Percentiles rank a stretch among this genome's conserved stretches.
phyloP scores from a whole-genome alignment of 2,888 invertebrate genomes.

The Bellardia pandia region DNA sequence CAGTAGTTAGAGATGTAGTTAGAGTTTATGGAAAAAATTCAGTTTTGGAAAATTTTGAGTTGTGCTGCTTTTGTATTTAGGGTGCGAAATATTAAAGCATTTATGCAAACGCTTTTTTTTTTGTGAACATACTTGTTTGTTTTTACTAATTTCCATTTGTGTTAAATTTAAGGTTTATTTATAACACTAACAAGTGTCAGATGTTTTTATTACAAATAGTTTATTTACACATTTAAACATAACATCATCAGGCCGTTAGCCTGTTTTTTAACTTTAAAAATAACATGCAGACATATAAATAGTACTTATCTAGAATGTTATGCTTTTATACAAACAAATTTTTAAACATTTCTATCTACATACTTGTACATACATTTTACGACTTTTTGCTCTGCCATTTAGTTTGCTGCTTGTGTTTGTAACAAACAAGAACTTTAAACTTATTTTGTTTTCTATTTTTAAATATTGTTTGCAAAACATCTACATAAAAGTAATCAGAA shows the following conservation, averaged over 20 bases:
- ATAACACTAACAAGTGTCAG: conserved; percentile 2
- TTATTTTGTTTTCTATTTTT: conserved; percentile 25
- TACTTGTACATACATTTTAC: neutral
- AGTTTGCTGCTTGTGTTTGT: neutral
- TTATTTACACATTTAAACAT: neutral
- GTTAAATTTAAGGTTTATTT: conserved; percentile 2
- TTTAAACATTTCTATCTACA: neutral
- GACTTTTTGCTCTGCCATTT: neutral
- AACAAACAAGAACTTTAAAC: conserved; percentile 11
- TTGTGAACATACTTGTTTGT: neutral
- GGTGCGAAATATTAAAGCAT: too few species aligned
- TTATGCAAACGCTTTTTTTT: too few species aligned
- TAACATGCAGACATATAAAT: neutral
- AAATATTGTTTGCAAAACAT: conserved; percentile 58
- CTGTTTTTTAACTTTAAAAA: neutral
- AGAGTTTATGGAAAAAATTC: too few species aligned
- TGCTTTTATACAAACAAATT: neutral
- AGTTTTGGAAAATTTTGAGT: too few species aligned
- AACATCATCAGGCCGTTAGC: neutral
- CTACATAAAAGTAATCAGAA: conserved; percentile 62
- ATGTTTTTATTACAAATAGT: neutral
- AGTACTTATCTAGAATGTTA: neutral
- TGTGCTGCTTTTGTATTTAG: too few species aligned
- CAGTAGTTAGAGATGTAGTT: too few species aligned
- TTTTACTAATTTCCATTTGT: neutral